These are phyloP conservation scores for Typhlomys cinereus DNA, from an alignment of 2,113 vertebrate species.

Conservation along the genomic window DNA sequence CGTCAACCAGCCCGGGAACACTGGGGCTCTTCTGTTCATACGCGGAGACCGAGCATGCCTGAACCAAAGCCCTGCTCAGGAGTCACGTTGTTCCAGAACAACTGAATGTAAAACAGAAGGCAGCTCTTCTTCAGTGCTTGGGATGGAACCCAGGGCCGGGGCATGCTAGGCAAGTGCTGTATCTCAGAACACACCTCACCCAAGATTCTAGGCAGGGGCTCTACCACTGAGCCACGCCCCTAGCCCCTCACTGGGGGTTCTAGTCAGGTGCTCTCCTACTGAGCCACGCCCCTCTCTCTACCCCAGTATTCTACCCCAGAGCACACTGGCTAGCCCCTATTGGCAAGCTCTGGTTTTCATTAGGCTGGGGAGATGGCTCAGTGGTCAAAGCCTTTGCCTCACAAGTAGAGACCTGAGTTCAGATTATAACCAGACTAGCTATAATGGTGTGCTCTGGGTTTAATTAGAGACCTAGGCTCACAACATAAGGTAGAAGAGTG, in stretches of 20 bases:
- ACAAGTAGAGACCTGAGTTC: neutral
- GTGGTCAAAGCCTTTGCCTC: no score
- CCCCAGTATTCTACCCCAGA: neutral
- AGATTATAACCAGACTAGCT: no score
- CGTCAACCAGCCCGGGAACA: no score
- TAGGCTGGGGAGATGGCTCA: neutral
- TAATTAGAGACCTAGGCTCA: no score
- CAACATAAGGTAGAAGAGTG: no score
- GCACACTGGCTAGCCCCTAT: neutral
- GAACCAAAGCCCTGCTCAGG: no score
- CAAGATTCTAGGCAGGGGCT: neutral
- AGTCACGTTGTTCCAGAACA: no score
- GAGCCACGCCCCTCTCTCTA: neutral
- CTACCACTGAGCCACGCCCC: neutral
- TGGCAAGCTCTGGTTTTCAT: neutral
- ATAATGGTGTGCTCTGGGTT: no score
- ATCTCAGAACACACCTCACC: neutral
- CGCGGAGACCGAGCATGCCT: no score
- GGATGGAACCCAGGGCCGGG: neutral
- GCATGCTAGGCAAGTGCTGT: neutral
- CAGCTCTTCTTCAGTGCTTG: neutral
- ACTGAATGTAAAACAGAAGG: no score
- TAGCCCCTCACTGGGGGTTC: neutral
- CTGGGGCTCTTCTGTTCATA: no score
- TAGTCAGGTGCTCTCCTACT: neutral